These are phyloP conservation scores for Acleris emargana DNA, from an alignment of 2,888 invertebrate species.

Conservation along the genomic window DNA sequence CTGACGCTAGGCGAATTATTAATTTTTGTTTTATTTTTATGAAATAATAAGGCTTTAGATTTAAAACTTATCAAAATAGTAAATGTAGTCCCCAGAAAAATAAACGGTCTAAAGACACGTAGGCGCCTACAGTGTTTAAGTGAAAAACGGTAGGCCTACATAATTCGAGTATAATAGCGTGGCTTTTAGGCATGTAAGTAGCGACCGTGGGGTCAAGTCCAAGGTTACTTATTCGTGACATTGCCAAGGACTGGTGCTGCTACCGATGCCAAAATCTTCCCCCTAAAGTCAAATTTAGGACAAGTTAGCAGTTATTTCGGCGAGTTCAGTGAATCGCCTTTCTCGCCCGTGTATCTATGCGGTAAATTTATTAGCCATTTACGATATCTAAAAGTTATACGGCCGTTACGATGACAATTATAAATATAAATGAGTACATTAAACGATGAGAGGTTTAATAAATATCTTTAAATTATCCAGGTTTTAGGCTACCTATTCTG, in stretches of 20 bases:
- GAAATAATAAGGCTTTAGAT: too few species aligned
- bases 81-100: background rate
- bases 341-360: constrained; percentile 13
- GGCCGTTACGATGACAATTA: constrained; percentile 17
- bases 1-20: too few species aligned
- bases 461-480: too few species aligned
- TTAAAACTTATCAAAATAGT: too few species aligned
- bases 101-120: constrained; percentile 19
- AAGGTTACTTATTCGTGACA: constrained; percentile 38
- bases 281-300: constrained; percentile 39
- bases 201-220: constrained; percentile 29
- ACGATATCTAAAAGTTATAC: constrained; percentile 25
- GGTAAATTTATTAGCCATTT: constrained; percentile 35
- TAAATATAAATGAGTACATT: constrained; percentile 12
- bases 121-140: constrained; percentile 1
- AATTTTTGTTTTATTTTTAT: too few species aligned
- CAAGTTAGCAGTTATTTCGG: constrained; percentile 29
- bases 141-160: constrained; percentile 4
- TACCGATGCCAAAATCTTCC: constrained; percentile 27
- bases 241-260: constrained; percentile 25
- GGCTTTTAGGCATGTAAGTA: constrained; percentile 27
- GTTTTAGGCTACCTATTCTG: too few species aligned
- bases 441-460: too few species aligned
- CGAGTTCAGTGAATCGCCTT: constrained; percentile 25
- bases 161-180: constrained; percentile 14